Evolutionary conservation across 1,140 invertebrate species (phyloP), one percentile per base, ranked within the genome.

Genomic region (Olivierus martensii): DNA sequence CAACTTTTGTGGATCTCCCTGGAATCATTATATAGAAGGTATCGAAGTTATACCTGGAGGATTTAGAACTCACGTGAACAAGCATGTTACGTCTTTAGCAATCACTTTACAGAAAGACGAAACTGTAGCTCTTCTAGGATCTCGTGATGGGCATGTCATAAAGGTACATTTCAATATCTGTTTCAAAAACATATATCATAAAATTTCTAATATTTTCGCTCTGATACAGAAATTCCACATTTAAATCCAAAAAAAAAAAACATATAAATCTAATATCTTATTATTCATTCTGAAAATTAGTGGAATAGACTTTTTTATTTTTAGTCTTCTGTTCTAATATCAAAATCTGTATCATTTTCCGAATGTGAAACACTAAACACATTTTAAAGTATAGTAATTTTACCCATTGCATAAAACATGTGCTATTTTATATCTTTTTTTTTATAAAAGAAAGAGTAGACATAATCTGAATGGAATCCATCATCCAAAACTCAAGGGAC

Each of bases 11-110:
- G 63, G 63, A 2, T 52, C 54, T n/a, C 46, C 38, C 0, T 21
- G 49, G 14, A 64, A 65, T 41, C 53, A 44, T 15, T 65, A 59
- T 22, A 63, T 65, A n/a, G 59, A 46, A 34, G 59, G 62, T 17
- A 43, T 52, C 3, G 52, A 61, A 11, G 28, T 52, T 3, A 46
- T 63, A 2, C 38, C 34, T 11, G 54, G 52, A 7, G 43, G 52
- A 15, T 52, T 48, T 48, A 39, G 52, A 12, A 46, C 19, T 10
- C 22, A 55, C n/a, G 3, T 54, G 0, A 38, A 44, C 1, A 39
- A 42, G 11, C 36, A 43, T 3, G 51, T 62, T 3, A 65, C 63
- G 0, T 54, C 62, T 3, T 12, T 65, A 11, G 57, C 50, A 0
- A 44, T 60, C 17, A 52, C 57, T 4, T 10, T 59, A 45, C 60